Conservation (phyloP, 2,113 vertebrate species). For the Triplophysa tibetana region DNA sequence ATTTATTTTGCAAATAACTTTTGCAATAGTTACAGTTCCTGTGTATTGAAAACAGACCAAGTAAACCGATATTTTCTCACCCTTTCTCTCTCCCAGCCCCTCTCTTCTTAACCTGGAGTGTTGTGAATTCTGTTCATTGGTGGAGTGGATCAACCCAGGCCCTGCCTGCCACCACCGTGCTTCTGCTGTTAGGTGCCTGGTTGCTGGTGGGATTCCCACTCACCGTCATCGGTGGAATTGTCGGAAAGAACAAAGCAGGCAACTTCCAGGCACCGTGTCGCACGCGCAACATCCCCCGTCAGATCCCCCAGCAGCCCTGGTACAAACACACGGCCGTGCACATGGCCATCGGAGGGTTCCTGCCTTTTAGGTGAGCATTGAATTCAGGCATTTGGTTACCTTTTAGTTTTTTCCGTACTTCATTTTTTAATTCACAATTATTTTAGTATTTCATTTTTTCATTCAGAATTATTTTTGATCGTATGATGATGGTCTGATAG, state of each 20-base stretch:
- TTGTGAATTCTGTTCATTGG: constrained; percentile 92
- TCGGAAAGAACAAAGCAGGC: constrained; percentile 86
- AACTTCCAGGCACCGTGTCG: constrained; percentile 88
- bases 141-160: constrained; percentile 90
- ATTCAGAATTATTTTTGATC: neutral
- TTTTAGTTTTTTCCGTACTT: neutral
- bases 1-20: neutral
- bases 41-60: neutral
- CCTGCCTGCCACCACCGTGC: constrained; percentile 85
- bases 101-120: constrained; percentile 90
- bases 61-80: no score
- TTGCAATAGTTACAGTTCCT: neutral
- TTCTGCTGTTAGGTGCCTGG: constrained; percentile 86
- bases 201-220: constrained; percentile 89
- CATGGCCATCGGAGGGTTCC: constrained; percentile 91
- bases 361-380: constrained; percentile 85
- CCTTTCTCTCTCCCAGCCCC: constrained; percentile 72
- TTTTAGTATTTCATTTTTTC: neutral
- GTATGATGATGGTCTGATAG: no score
- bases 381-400: neutral
- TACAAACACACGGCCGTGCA: constrained; percentile 86
- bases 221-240: constrained; percentile 88
- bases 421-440: no score
- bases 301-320: constrained; percentile 90
- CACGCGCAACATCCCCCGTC: constrained; percentile 87